Percentiles rank a stretch among this genome's conserved stretches.
phyloP scores from a whole-genome alignment of 2,113 vertebrate genomes.

The Archilochus colubris region DNA sequence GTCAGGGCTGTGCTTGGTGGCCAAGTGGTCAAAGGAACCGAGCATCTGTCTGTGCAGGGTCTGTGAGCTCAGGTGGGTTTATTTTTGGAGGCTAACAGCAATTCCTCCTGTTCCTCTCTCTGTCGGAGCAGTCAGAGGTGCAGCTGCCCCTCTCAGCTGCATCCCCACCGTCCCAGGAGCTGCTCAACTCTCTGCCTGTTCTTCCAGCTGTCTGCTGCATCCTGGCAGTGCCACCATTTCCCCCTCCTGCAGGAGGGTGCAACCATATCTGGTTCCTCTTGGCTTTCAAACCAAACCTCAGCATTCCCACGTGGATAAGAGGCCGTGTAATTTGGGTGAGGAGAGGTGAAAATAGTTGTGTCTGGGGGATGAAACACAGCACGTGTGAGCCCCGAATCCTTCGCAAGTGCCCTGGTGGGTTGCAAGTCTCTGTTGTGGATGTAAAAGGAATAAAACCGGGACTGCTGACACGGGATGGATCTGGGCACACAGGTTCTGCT shows the following conservation, averaged over 20 bases:
- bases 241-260: neutral
- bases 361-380: rapidly evolving
- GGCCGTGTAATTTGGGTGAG: neutral
- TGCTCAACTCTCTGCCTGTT: no score
- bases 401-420: no score
- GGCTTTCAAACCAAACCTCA: neutral
- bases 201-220: neutral
- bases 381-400: neutral
- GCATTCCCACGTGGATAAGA: rapidly evolving
- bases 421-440: rapidly evolving
- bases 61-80: neutral
- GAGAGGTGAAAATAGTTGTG: neutral
- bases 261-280: rapidly evolving
- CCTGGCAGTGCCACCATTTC: rapidly evolving
- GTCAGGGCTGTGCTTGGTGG: no score
- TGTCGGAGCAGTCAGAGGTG: rapidly evolving
- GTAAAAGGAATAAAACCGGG: rapidly evolving
- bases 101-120: no score
- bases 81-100: rapidly evolving
- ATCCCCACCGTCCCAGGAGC: no score
- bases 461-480: rapidly evolving
- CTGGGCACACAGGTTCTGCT: no score
- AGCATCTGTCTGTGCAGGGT: rapidly evolving
- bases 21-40: rapidly evolving
- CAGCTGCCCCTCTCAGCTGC: rapidly evolving